A percentile compares a stretch with the other conserved stretches of the same genome.
Conservation (phyloP, 1,140 invertebrate species). For the Phocides pigmalion region DNA sequence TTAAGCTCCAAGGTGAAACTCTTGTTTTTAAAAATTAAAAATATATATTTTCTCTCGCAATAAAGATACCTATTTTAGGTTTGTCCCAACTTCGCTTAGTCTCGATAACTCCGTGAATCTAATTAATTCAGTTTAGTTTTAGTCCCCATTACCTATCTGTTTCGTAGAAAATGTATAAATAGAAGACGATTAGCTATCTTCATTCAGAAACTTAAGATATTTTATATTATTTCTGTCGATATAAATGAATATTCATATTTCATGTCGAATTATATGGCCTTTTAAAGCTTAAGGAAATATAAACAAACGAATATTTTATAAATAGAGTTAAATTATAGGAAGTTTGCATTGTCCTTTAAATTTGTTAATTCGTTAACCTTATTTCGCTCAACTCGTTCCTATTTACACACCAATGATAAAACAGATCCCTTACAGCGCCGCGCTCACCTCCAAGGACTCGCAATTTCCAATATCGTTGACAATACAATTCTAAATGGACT, state of each 20-base stretch:
- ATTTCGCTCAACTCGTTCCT: not conserved
- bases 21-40: not conserved
- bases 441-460: not conserved
- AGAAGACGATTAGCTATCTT: not conserved
- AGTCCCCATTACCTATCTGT: not conserved
- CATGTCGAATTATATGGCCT: too few relatives aligned
- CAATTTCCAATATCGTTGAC: conserved; percentile 24
- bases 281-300: too few relatives aligned
- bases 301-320: too few relatives aligned
- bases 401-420: not conserved
- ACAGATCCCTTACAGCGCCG: not conserved
- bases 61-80: not conserved
- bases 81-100: not conserved
- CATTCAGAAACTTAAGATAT: not conserved
- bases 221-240: not conserved
- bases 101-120: not conserved
- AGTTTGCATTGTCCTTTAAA: too few relatives aligned
- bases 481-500: conserved; percentile 25
- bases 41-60: not conserved
- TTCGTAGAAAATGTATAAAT: not conserved
- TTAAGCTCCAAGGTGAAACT: not conserved
- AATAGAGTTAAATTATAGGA: too few relatives aligned
- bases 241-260: too few relatives aligned
- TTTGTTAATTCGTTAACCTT: not conserved
- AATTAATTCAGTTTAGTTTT: not conserved